phyloP scores from a whole-genome alignment of 1,140 invertebrate genomes.

The Temnothorax curvispinosus region DNA sequence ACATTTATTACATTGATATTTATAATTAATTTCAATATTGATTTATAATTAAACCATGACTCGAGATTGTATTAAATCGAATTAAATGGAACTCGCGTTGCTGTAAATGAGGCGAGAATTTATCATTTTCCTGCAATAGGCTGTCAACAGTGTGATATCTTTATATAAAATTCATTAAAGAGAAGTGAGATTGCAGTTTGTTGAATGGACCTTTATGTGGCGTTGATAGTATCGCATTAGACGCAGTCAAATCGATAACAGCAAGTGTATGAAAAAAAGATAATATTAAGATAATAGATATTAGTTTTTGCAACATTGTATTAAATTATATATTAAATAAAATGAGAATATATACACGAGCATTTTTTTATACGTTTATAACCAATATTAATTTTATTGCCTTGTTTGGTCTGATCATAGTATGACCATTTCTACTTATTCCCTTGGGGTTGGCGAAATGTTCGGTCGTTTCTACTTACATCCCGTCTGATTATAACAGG shows the following conservation, averaged over 20 bases:
- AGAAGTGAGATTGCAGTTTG: constrained; percentile 6
- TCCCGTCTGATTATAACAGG: neutral
- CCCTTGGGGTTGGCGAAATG: no score
- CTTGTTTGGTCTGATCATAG: neutral
- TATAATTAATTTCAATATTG: constrained; percentile 8
- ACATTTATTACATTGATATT: neutral
- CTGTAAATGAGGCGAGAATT: constrained; percentile 13
- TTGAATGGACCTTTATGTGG: constrained; percentile 18
- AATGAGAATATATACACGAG: neutral
- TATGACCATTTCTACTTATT: neutral
- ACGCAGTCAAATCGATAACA: neutral
- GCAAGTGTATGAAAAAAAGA: neutral
- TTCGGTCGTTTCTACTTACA: neutral
- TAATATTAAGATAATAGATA: neutral
- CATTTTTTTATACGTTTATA: neutral
- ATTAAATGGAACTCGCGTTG: constrained; percentile 7
- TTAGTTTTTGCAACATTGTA: neutral
- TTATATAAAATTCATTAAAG: constrained; percentile 37
- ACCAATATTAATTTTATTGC: neutral
- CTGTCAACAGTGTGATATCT: neutral
- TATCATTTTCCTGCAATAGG: constrained; percentile 19
- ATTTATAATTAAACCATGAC: constrained; percentile 18
- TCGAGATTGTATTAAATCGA: neutral
- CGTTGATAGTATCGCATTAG: neutral
- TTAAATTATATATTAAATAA: neutral